A percentile compares a stretch with the other conserved stretches of the same genome.
phyloP scores from a whole-genome alignment of 2,113 vertebrate genomes.

The Vanacampus margaritifer region DNA sequence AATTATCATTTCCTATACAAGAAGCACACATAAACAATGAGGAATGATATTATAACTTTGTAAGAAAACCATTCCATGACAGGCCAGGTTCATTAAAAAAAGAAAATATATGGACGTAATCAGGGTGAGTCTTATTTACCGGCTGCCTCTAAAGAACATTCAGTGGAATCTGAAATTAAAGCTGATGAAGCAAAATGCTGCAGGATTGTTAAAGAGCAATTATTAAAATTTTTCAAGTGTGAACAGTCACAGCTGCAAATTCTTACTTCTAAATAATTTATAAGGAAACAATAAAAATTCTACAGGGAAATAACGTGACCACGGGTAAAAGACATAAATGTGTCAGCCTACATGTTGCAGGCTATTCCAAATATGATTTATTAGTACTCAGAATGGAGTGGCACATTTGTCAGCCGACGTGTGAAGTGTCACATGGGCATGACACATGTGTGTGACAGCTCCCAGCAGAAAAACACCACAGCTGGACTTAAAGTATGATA shows the following conservation, averaged over 20 bases:
- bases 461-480: slow-evolving; percentile 45
- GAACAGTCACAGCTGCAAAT: slow-evolving; percentile 22
- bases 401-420: slow-evolving; percentile 51
- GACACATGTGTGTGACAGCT: slow-evolving; percentile 65
- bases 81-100: too few species aligned
- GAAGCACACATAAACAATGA: too few species aligned
- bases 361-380: slow-evolving; percentile 22
- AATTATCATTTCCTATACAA: not conserved
- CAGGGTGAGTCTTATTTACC: not conserved
- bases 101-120: not conserved
- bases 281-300: slow-evolving; percentile 18
- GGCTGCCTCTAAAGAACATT: not conserved
- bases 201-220: slow-evolving; percentile 42
- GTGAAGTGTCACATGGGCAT: slow-evolving; percentile 60
- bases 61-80: too few species aligned
- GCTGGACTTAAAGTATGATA: slow-evolving; percentile 60
- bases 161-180: slow-evolving; percentile 45
- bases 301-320: slow-evolving; percentile 20
- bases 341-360: slow-evolving; percentile 1
- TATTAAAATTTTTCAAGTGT: slow-evolving; percentile 33
- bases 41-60: not conserved
- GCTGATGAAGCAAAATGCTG: slow-evolving; percentile 35
- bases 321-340: slow-evolving; percentile 20
- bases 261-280: not conserved
- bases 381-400: slow-evolving; percentile 43